Evolutionary conservation across 2,888 invertebrate genomes (phyloP).

Genomic region (Physocephala rufipes): DNA sequence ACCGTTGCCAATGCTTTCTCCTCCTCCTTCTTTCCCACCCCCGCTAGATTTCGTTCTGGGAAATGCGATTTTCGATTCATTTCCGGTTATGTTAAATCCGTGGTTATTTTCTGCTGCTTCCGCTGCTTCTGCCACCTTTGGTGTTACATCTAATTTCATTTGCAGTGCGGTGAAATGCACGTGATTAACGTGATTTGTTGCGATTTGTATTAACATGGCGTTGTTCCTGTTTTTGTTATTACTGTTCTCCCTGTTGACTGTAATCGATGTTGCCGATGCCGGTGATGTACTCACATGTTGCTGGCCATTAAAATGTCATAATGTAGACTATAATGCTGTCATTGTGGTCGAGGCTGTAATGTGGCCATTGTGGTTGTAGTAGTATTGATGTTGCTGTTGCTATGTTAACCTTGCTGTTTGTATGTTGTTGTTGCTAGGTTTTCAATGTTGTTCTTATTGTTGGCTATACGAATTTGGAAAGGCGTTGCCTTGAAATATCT

Average conservation of each 20-base stretch:
- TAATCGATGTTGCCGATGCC: conserved; percentile 40
- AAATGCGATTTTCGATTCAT: conserved; percentile 33
- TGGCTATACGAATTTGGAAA: conserved; percentile 43
- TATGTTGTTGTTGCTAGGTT: conserved; percentile 39
- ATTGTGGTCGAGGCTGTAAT: conserved; percentile 35
- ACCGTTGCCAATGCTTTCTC: conserved; percentile 24
- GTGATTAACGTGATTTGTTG: conserved; percentile 35
- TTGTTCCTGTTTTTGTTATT: conserved; percentile 39
- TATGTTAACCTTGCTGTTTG: too few relatives aligned
- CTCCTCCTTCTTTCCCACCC: too few relatives aligned
- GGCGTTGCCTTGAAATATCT: conserved; percentile 44
- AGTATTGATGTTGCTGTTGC: too few relatives aligned
- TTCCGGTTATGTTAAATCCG: conserved; percentile 31
- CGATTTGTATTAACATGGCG: conserved; percentile 49
- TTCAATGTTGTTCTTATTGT: conserved; percentile 38
- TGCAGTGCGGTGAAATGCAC: too few relatives aligned
- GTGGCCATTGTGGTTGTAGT: conserved; percentile 21
- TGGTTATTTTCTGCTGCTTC: background rate
- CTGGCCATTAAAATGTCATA: conserved; percentile 34
- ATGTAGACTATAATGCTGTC: conserved; percentile 40
- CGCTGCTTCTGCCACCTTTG: conserved; percentile 19
- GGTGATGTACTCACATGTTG: conserved; percentile 41
- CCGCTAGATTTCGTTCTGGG: too few relatives aligned
- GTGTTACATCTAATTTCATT: too few relatives aligned
- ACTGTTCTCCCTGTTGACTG: conserved; percentile 45